Conservation (phyloP, 2,888 invertebrate genomes). For the Syritta pipiens region DNA sequence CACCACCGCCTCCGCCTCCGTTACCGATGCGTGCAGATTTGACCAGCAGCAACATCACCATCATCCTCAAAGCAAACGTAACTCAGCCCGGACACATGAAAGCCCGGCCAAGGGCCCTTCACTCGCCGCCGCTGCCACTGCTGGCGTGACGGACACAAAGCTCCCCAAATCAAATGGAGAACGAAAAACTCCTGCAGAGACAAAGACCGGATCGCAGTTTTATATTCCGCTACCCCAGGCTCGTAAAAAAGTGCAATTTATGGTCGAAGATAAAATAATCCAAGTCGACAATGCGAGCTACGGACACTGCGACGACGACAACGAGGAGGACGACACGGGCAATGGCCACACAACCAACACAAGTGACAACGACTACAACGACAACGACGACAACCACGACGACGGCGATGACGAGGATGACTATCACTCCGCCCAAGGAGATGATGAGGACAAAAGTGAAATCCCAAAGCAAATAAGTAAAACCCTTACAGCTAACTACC, state of each 20-base stretch:
- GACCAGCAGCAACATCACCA: constrained; percentile 35
- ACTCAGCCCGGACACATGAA: constrained; percentile 57
- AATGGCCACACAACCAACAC: constrained; percentile 23
- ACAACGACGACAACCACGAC: constrained; percentile 29
- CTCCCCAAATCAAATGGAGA: constrained; percentile 51
- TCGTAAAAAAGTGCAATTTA: constrained; percentile 86
- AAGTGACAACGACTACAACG: constrained; percentile 34
- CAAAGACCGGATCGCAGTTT: constrained; percentile 81
- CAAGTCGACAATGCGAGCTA: constrained; percentile 70
- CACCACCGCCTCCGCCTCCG: constrained; percentile 28
- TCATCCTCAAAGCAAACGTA: constrained; percentile 64
- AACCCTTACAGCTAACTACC: constrained; percentile 47
- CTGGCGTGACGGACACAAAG: constrained; percentile 27
- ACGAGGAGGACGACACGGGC: constrained; percentile 14
- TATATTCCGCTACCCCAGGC: constrained; percentile 82
- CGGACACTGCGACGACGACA: constrained; percentile 54
- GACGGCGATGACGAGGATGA: constrained; percentile 42
- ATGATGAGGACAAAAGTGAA: constrained; percentile 50
- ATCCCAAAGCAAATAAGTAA: constrained; percentile 59
- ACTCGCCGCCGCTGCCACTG: constrained; percentile 35
- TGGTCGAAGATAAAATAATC: constrained; percentile 83
- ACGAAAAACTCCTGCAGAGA: constrained; percentile 55
- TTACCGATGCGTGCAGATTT: constrained; percentile 39
- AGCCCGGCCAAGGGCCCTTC: constrained; percentile 29
- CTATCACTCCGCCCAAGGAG: constrained; percentile 42